Conservation (phyloP, 2,113 vertebrate species). For the Sinocyclocheilus rhinocerous region DNA sequence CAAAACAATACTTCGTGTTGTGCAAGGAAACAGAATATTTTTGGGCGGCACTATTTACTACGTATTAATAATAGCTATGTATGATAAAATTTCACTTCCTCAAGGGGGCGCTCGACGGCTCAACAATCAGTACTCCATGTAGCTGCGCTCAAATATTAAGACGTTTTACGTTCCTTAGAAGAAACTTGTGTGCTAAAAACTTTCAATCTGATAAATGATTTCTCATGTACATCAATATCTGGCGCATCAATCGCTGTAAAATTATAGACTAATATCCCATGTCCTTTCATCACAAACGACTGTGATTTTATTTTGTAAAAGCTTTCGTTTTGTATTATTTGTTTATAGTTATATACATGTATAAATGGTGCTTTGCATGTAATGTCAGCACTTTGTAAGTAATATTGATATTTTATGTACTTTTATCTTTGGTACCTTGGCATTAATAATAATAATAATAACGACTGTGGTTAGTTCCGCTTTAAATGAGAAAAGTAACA, state of each 20-base stretch:
- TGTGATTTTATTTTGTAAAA: too few species aligned
- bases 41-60: not conserved
- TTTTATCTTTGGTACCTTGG: too few species aligned
- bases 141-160: not conserved
- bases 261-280: not conserved
- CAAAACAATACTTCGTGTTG: not conserved
- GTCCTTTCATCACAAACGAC: not conserved
- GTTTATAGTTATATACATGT: too few species aligned
- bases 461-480: too few species aligned
- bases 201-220: not conserved
- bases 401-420: too few species aligned
- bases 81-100: fast-evolving
- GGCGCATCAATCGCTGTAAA: not conserved
- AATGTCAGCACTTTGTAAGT: too few species aligned
- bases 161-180: not conserved
- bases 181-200: not conserved
- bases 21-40: not conserved
- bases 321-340: too few species aligned
- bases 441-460: too few species aligned
- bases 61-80: not conserved
- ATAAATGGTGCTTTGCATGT: too few species aligned
- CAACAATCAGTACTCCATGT: not conserved
- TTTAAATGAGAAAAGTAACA: too few species aligned
- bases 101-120: not conserved
- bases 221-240: not conserved